Evolutionary conservation across 2,113 vertebrate genomes (phyloP).

Genomic region (Sciurus niger): DNA sequence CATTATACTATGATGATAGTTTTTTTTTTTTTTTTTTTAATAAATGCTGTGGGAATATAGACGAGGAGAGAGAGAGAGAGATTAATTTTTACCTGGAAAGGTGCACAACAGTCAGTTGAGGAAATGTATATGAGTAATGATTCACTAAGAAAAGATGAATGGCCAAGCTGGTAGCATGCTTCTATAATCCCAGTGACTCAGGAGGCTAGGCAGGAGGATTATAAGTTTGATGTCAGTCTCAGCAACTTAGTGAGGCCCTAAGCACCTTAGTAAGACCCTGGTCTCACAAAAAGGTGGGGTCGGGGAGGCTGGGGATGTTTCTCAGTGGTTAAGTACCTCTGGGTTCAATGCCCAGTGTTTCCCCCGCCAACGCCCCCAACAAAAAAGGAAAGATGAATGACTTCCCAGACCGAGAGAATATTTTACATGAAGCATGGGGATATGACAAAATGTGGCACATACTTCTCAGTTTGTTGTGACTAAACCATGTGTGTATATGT

Average conservation of each 20-base stretch:
- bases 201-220: no score
- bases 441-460: not conserved
- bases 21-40: not conserved
- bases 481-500: not conserved
- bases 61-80: constrained; percentile 47
- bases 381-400: not conserved
- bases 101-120: not conserved
- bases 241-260: no score
- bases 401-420: not conserved
- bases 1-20: constrained; percentile 6
- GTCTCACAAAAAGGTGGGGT: no score
- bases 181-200: no score
- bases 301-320: no score
- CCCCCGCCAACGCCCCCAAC: no score
- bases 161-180: no score
- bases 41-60: not conserved
- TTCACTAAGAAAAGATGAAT: constrained; percentile 30
- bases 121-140: constrained; percentile 51
- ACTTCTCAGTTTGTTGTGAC: constrained; percentile 6
- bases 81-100: constrained; percentile 8
- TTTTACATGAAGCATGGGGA: not conserved
- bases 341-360: no score
- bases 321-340: no score
- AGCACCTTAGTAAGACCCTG: no score
- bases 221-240: no score